Evolutionary conservation across 2,888 invertebrate species (phyloP).

Genomic region (Pristionchus japonicus): DNA sequence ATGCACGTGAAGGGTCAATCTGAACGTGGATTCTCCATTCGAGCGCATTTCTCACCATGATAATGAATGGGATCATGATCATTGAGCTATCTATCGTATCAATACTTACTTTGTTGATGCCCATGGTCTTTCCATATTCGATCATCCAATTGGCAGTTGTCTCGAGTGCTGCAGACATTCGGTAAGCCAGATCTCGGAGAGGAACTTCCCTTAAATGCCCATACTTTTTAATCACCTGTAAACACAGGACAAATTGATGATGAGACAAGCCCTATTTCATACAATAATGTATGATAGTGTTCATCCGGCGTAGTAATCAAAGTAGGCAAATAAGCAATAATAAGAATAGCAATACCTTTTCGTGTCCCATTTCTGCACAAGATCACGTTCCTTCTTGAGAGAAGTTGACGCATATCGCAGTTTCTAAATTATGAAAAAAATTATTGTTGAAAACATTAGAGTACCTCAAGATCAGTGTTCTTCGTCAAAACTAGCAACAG

Average conservation of each 20-base stretch:
- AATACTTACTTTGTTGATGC: too few relatives aligned
- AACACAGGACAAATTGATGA: too few relatives aligned
- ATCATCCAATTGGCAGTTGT: neutral
- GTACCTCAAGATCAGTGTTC: neutral
- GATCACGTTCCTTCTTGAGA: neutral
- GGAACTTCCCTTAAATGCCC: neutral
- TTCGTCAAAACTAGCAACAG: neutral
- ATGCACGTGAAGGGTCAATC: too few relatives aligned
- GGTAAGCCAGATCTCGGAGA: neutral
- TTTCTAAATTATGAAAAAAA: neutral
- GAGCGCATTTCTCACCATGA: too few relatives aligned
- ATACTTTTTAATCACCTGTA: neutral
- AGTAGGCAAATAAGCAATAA: too few relatives aligned
- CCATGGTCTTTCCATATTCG: neutral
- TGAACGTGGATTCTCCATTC: too few relatives aligned
- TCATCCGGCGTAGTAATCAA: too few relatives aligned
- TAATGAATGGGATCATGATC: too few relatives aligned
- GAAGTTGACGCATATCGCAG: neutral
- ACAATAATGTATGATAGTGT: too few relatives aligned
- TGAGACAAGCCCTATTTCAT: too few relatives aligned
- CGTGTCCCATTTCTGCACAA: neutral
- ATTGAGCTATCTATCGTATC: too few relatives aligned
- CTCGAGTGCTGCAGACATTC: neutral
- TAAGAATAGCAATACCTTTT: neutral
- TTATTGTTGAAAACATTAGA: neutral